Percentiles rank a stretch among this genome's conserved stretches.
Conservation (phyloP, 2,113 vertebrate genomes). For the Phyllostomus discolor region DNA sequence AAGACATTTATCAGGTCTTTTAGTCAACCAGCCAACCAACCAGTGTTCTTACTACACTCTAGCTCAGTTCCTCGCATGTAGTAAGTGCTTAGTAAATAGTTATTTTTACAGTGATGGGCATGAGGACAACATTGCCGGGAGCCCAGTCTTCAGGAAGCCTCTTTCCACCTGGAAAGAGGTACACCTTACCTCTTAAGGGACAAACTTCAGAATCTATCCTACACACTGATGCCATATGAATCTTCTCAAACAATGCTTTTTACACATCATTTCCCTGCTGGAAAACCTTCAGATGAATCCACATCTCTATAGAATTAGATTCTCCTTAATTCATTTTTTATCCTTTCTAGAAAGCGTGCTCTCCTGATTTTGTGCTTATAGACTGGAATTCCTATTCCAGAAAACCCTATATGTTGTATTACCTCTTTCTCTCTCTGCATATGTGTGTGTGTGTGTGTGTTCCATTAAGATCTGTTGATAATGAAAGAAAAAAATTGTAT, state of each 20-base stretch:
- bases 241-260: not conserved
- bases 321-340: not conserved
- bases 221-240: not conserved
- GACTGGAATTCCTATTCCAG: not conserved
- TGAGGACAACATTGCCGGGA: not conserved
- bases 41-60: not conserved
- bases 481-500: not conserved
- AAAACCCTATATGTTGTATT: not conserved
- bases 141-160: not conserved
- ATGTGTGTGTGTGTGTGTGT: not conserved
- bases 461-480: not conserved
- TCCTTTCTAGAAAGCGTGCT: not conserved
- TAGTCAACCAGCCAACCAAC: not conserved
- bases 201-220: not conserved
- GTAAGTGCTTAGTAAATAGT: not conserved
- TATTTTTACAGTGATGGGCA: not conserved
- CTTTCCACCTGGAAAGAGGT: not conserved
- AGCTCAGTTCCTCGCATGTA: not conserved
- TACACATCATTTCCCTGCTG: not conserved
- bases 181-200: not conserved
- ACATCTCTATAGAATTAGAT: not conserved
- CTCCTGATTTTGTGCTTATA: not conserved
- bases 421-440: not conserved
- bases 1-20: not conserved
- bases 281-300: not conserved